Evolutionary conservation across 92 coral and sea anemone species (phyloP).

Genomic region (Paragorgia papillata): DNA sequence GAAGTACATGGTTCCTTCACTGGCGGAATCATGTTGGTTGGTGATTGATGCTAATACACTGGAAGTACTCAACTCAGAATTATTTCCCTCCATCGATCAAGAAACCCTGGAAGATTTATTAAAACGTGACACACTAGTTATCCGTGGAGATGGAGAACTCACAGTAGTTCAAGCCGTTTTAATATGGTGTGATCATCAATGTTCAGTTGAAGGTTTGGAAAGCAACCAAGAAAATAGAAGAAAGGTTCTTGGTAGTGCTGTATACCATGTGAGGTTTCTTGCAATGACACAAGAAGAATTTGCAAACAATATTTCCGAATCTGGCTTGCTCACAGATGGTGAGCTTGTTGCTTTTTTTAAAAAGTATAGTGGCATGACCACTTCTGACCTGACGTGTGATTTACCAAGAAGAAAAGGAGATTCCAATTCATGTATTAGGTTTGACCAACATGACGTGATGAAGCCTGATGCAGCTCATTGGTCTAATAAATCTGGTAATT

Average conservation of each 20-base stretch:
- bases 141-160: slow-evolving; percentile 45
- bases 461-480: no score
- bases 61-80: slow-evolving; percentile 53
- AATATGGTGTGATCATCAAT: slow-evolving; percentile 66
- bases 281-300: slow-evolving; percentile 59
- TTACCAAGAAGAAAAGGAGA: no score
- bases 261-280: slow-evolving; percentile 50
- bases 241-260: slow-evolving; percentile 47
- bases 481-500: no score
- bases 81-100: slow-evolving; percentile 50
- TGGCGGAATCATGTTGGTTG: slow-evolving; percentile 52
- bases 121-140: slow-evolving; percentile 57
- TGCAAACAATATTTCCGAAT: slow-evolving; percentile 50
- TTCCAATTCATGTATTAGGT: no score
- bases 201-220: slow-evolving; percentile 44
- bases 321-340: slow-evolving; percentile 60
- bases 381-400: no score
- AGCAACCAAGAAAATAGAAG: slow-evolving; percentile 52
- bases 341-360: slow-evolving; percentile 51
- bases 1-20: slow-evolving; percentile 63
- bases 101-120: slow-evolving; percentile 56
- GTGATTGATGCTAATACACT: slow-evolving; percentile 55
- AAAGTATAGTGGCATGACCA: slow-evolving; percentile 8
- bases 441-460: no score
- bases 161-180: slow-evolving; percentile 61